These are phyloP conservation scores for Archegozetes longisetosus DNA, from an alignment of 1,140 invertebrate genomes.

Conservation along the genomic window DNA sequence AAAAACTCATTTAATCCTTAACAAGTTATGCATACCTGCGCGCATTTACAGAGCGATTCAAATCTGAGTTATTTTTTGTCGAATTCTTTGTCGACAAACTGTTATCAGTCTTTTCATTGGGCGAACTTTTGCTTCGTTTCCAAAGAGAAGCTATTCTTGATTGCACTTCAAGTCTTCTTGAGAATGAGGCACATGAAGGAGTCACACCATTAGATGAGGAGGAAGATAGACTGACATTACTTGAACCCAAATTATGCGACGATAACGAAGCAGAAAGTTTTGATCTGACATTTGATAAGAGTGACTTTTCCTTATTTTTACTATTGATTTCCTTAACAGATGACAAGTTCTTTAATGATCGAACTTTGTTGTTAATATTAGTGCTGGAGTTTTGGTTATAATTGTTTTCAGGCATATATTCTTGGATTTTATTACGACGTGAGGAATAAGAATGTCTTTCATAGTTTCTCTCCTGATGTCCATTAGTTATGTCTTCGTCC, in stretches of 20 bases:
- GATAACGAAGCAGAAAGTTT: neutral
- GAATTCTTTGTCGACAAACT: neutral
- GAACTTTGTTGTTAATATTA: neutral
- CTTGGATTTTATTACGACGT: neutral
- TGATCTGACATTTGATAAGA: neutral
- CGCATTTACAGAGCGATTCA: neutral
- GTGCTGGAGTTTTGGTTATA: neutral
- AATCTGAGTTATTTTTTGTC: neutral
- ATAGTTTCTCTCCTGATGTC: neutral
- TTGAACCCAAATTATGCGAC: neutral
- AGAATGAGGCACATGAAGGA: neutral
- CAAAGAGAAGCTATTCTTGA: neutral
- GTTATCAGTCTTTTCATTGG: too few relatives aligned
- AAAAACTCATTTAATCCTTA: neutral
- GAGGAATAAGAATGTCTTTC: neutral
- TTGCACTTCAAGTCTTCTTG: neutral
- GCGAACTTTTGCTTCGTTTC: neutral
- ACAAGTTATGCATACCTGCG: neutral
- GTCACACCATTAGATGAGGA: neutral
- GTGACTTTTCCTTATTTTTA: neutral
- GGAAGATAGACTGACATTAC: neutral
- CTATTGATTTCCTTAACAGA: neutral
- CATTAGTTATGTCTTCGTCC: neutral
- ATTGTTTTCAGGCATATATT: neutral
- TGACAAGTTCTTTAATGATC: neutral